phyloP scores from a whole-genome alignment of 2,888 invertebrate genomes.

The Altica lythri region DNA sequence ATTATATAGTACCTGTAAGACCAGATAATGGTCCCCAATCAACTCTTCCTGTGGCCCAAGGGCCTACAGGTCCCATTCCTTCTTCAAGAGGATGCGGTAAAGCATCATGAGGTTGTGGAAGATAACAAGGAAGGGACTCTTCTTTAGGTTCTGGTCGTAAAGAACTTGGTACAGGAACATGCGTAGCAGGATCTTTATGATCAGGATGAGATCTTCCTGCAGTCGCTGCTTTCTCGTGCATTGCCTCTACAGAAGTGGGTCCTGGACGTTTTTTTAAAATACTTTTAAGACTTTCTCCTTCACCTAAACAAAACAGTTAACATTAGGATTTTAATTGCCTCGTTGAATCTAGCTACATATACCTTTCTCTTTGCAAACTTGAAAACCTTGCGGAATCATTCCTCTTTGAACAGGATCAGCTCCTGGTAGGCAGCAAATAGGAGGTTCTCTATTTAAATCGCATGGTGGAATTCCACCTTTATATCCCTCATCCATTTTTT shows the following conservation, averaged over 20 bases:
- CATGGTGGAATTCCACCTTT: conserved; percentile 28
- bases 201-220: conserved; percentile 7
- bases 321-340: background rate
- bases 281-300: background rate
- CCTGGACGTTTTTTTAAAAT: conserved; percentile 1
- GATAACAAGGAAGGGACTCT: conserved; percentile 54
- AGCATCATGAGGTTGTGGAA: conserved; percentile 62
- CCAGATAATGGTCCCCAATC: conserved; percentile 74
- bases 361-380: conserved; percentile 10
- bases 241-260: background rate
- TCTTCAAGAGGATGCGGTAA: conserved; percentile 46
- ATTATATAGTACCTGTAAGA: conserved; percentile 60
- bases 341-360: background rate
- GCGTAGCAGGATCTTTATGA: background rate
- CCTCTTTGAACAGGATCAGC: background rate
- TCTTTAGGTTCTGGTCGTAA: conserved; percentile 25
- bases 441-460: background rate
- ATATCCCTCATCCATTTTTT: conserved; percentile 12
- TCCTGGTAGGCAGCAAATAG: conserved; percentile 12
- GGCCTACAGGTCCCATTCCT: conserved; percentile 63
- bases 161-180: conserved; percentile 32
- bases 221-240: conserved; percentile 3
- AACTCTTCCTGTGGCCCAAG: conserved; percentile 74
- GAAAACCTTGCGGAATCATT: conserved; percentile 2
- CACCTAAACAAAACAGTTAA: no score